A percentile compares a stretch with the other conserved stretches of the same genome.
phyloP scores from a whole-genome alignment of 2,797 vertebrate species.

The Scarus forsteni region DNA sequence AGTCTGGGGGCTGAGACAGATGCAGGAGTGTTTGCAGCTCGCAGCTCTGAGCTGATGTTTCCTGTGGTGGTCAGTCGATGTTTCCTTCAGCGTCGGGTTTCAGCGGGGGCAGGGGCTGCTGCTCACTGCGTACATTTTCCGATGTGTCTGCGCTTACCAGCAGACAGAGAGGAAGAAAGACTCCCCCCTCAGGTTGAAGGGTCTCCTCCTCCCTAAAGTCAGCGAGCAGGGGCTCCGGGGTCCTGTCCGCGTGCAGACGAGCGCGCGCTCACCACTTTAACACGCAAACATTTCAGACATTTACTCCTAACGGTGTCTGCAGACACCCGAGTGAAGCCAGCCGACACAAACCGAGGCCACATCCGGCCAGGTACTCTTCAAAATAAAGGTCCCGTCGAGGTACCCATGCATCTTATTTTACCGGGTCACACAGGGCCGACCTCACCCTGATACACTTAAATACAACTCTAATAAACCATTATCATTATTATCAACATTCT shows the following conservation, averaged over 20 bases:
- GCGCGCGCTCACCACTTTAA: no score
- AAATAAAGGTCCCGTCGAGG: conserved; percentile 23
- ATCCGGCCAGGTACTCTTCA: conserved; percentile 48
- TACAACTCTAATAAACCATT: no score
- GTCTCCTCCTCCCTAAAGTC: no score
- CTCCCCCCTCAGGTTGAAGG: background rate
- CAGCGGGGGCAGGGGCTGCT: conserved; percentile 26
- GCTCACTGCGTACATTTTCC: conserved; percentile 51
- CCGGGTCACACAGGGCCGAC: no score
- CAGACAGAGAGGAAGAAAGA: background rate
- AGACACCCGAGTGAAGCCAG: background rate
- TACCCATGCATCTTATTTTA: no score
- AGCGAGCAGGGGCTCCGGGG: no score
- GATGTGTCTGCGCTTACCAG: conserved; percentile 28
- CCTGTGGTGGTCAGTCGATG: conserved; percentile 36
- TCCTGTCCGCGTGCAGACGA: no score
- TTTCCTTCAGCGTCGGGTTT: conserved; percentile 42
- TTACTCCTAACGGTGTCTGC: conserved; percentile 13
- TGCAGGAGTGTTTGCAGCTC: background rate
- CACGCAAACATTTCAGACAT: background rate
- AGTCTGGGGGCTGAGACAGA: background rate
- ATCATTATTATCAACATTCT: no score
- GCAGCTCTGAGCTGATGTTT: conserved; percentile 40
- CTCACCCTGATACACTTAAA: no score
- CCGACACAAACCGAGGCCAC: background rate